Evolutionary conservation across 2,113 vertebrate species (phyloP), one percentile per base, ranked within the genome.

Genomic region (Calyptommatus sinebrachiatus): DNA sequence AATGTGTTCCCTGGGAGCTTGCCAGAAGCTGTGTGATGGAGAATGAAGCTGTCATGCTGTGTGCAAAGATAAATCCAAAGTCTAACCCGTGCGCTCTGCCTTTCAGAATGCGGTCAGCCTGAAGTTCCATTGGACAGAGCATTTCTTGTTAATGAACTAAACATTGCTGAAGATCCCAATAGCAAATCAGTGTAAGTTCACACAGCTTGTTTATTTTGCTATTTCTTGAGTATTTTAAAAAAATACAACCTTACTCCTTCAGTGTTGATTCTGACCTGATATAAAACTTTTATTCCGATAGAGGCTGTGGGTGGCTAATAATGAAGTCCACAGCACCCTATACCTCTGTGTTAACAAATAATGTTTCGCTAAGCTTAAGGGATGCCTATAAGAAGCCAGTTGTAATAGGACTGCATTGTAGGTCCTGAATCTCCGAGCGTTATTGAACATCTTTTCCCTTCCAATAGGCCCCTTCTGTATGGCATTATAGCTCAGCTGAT

Each of bases 61-160:
- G 35, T 41, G 35, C 35, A 41, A 41, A 41, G 35, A 41, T 41
- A 41, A 14, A 24, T 62, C 10, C 18, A 5, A 8, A 60, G 21
- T 9, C 9, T 61, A 9, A 61, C 26, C 1, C 14, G 8, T 26
- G 9, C 12, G 18, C 2, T 2, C 7, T 62, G 24, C 77, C 84
- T 91, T 88, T 75, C 89, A 99, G 98, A 99, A 84, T 96, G 98
- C 1, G 97, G 97, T 77, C 97, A 98, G 89, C 96, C 97, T 67
- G 93, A 95, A 76, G 91, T 94, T 87, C 95, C 97, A 6, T 83
- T 99, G 93, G 98, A 98, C 80, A 96, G 98, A 89, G 90, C 96
- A 50, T 99, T 99, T 93, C 92, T 99, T 88, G 94, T 96, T 21
- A 95, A 89, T 81, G 97, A 99, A 89, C 91, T 99, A 80, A 97